Evolutionary conservation across 2,888 invertebrate genomes (phyloP).

Genomic region (Drosophila acutilabella): DNA sequence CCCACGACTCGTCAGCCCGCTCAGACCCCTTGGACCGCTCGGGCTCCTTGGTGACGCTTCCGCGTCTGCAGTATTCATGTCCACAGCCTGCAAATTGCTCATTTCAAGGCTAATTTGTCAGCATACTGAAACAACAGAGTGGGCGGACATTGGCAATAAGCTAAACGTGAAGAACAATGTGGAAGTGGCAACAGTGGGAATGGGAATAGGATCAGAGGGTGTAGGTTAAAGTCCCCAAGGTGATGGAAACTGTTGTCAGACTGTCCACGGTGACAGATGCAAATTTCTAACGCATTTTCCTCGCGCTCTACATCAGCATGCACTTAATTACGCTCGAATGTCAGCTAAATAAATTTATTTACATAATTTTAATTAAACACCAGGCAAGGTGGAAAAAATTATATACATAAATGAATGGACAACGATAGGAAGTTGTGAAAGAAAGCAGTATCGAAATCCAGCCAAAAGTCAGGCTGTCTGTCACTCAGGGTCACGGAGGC

Average conservation of each 20-base stretch:
- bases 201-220: no score
- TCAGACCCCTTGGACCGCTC: not conserved
- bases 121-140: conserved; percentile 48
- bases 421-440: conserved; percentile 31
- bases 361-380: conserved; percentile 82
- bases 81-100: conserved; percentile 75
- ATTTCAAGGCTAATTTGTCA: conserved; percentile 83
- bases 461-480: conserved; percentile 62
- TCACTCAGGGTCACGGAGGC: conserved; percentile 74
- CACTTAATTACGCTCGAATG: conserved; percentile 71
- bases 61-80: conserved; percentile 31
- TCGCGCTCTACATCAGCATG: conserved; percentile 38
- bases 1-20: conserved; percentile 19
- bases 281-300: conserved; percentile 48
- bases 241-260: conserved; percentile 34
- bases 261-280: conserved; percentile 58
- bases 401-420: not conserved
- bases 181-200: not conserved
- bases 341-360: conserved; percentile 79
- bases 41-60: not conserved
- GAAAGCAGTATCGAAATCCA: conserved; percentile 44
- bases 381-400: conserved; percentile 23
- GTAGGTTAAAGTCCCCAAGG: conserved; percentile 31
- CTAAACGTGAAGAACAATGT: conserved; percentile 7
- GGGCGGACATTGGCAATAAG: conserved; percentile 42